A percentile compares a stretch with the other conserved stretches of the same genome.
phyloP scores from a whole-genome alignment of 2,797 vertebrate genomes.

The Crax fasciolata region DNA sequence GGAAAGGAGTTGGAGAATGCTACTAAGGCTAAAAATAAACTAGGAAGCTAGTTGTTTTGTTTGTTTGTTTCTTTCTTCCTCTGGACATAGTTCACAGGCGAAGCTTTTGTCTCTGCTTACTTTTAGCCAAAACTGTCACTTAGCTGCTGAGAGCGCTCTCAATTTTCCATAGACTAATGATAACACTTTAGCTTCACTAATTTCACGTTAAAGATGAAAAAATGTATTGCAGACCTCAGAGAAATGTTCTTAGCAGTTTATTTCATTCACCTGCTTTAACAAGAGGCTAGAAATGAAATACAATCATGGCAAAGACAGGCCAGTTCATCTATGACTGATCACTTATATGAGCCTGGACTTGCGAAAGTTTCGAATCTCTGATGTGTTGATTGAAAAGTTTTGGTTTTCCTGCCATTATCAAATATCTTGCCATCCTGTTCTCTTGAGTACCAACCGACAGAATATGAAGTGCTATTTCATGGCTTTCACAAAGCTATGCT shows the following conservation, averaged over 20 bases:
- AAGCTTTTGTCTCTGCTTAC: neutral
- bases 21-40: neutral
- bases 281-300: neutral
- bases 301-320: neutral
- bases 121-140: neutral
- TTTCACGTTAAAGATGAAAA: neutral
- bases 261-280: neutral
- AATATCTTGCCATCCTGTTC: neutral
- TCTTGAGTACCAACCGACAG: neutral
- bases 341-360: neutral
- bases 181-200: neutral
- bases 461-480: neutral
- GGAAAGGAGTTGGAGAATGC: neutral
- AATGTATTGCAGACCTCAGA: neutral
- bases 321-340: neutral
- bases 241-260: neutral
- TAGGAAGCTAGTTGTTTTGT: neutral
- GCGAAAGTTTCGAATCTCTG: neutral
- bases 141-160: neutral
- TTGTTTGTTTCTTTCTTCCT: neutral
- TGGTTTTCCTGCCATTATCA: neutral
- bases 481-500: neutral
- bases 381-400: neutral
- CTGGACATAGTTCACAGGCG: neutral
- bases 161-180: neutral